phyloP scores from a whole-genome alignment of 2,113 vertebrate species.

The Pan troglodytes region NHGRI_mPanTro3-v2.1_pri NC_072398.2:64708501-64709000 shows the following conservation, averaged over 20 bases:
- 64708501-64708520: conserved; percentile 27
- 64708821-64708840: conserved; percentile 47
- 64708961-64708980: conserved; percentile 37
- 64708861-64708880: neutral
- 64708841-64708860: conserved; percentile 1
- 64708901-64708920: conserved; percentile 29
- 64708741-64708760: conserved; percentile 68
- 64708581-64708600: neutral
- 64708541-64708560: neutral
- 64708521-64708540: neutral
- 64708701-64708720: conserved; percentile 72
- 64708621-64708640: conserved; percentile 37
- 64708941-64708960: conserved; percentile 34
- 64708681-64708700: conserved; percentile 77
- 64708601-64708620: conserved; percentile 17
- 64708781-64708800: conserved; percentile 16
- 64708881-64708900: conserved; percentile 45
- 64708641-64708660: conserved; percentile 19
- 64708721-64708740: conserved; percentile 34
- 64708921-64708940: conserved; percentile 50
- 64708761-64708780: conserved; percentile 22
- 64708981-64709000: conserved; percentile 41
- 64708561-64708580: neutral
- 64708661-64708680: conserved; percentile 72
- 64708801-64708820: conserved; percentile 32